Base-by-base conservation (phyloP, 2,797 vertebrate genomes). In the Coreius guichenoti region DNA sequence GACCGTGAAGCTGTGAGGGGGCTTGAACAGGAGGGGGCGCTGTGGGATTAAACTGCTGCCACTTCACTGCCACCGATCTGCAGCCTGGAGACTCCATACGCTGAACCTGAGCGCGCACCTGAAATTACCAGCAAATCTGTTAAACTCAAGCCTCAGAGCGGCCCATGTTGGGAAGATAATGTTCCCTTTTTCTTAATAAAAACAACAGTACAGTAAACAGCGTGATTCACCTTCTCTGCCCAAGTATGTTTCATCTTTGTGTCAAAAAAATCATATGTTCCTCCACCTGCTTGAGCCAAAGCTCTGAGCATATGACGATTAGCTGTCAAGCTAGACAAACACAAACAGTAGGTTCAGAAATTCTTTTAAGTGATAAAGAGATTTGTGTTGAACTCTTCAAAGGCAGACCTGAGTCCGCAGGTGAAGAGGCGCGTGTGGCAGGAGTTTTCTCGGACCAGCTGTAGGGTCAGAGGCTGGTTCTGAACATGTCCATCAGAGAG, bases 401-500 rank as follows among this genome's bases (percentile, higher is more conserved):
- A 73, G 58, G 33, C 95, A 92, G 89, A 98, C 97, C 96, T 91
- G 69, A 97, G 88, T 43, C 96, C 97, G 33, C 96, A 97, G 86
- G 95, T 94, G 89, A 98, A 97, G 88, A 98, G 90, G 33, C 97
- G 94, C 23, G 93, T 97, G 87, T 96, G 96, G 3, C 45, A 81
- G 31, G 87, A 80, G 17, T 94, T 92, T 65, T 95, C 94, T 78
- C 92, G 92, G 76, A 97, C 90, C 67, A 96, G 93, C 91, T 92
- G 93, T 87, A 97, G 49, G 1, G 95, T 96, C 84, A 95, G 82
- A 61, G 90, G 89, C 0, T 95, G 88, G 45, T 96, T 95, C 89
- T 97, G 97, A 84, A 98, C 89, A 89, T 98, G 97, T 4, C 97
- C 97, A 39, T 98, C 97, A 0, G 96, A 97, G 86, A 98, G 92